A percentile compares a stretch with the other conserved stretches of the same genome.
Evolutionary conservation across 2,888 invertebrate species (phyloP).

Genomic region (Hyppa rectilinea): DNA sequence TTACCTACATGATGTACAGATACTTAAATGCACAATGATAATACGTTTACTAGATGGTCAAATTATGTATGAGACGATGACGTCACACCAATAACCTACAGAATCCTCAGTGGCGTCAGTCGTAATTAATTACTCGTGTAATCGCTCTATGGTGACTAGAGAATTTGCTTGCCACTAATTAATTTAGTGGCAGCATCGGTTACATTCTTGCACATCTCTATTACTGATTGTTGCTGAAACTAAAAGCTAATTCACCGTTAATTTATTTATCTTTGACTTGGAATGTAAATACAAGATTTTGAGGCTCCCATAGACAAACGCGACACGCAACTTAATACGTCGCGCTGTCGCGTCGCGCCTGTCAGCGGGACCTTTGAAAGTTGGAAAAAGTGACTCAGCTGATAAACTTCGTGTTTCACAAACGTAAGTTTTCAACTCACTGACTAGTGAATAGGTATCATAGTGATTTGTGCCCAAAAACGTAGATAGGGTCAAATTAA

Average conservation of each 20-base stretch:
- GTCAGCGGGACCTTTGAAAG: too few species aligned
- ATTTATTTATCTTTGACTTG: not conserved
- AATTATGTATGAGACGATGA: constrained; percentile 10
- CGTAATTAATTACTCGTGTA: constrained; percentile 53
- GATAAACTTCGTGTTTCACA: not conserved
- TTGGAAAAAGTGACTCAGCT: not conserved
- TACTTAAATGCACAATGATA: too few species aligned
- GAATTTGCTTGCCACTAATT: constrained; percentile 47
- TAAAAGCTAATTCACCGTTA: not conserved
- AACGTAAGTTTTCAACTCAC: not conserved
- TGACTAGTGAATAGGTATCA: not conserved
- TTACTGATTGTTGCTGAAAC: constrained; percentile 27
- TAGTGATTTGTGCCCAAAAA: not conserved
- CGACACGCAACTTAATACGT: too few species aligned
- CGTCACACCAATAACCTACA: constrained; percentile 34
- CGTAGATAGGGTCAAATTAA: too few species aligned
- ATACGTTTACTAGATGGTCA: not conserved
- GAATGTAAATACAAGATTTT: too few species aligned
- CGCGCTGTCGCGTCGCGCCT: too few species aligned
- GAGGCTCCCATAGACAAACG: too few species aligned
- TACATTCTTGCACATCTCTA: constrained; percentile 44
- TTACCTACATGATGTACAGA: too few species aligned
- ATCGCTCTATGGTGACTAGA: constrained; percentile 46
- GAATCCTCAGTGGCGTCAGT: constrained; percentile 55
- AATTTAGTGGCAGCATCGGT: constrained; percentile 34